Evolutionary conservation across 2,888 invertebrate species (phyloP).

Genomic region (Amaurobius ferox): DNA sequence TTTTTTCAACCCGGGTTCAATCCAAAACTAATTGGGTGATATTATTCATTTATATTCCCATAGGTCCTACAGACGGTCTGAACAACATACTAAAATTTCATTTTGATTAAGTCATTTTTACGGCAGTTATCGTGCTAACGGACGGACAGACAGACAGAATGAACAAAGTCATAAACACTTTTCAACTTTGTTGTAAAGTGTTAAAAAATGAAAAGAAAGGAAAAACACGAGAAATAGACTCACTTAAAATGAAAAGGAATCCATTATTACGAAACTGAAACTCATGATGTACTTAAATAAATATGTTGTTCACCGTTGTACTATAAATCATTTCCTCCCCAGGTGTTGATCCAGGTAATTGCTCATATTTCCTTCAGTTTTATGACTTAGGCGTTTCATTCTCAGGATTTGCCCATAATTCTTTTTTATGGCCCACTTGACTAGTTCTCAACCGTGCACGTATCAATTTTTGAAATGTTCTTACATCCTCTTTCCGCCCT

Average conservation of each 20-base stretch:
- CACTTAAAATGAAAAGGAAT: background rate
- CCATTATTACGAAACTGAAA: background rate
- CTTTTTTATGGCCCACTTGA: constrained; percentile 59
- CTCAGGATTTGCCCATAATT: constrained; percentile 52
- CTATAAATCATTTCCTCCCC: constrained; percentile 36
- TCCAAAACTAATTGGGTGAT: too few relatives aligned
- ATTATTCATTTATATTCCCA: too few relatives aligned
- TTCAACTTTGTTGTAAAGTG: too few relatives aligned
- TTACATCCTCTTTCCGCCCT: background rate
- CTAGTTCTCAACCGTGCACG: constrained; percentile 27
- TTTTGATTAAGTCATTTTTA: too few relatives aligned
- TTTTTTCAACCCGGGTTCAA: too few relatives aligned
- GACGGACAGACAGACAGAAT: too few relatives aligned
- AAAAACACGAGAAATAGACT: background rate
- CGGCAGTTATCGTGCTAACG: too few relatives aligned
- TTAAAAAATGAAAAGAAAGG: too few relatives aligned
- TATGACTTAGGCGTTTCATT: constrained; percentile 62
- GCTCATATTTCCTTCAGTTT: constrained; percentile 30
- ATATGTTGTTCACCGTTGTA: background rate
- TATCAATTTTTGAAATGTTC: constrained; percentile 41
- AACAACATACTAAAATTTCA: too few relatives aligned
- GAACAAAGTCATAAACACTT: too few relatives aligned
- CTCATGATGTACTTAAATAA: constrained; percentile 15
- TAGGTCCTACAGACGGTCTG: too few relatives aligned
- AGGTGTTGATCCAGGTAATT: constrained; percentile 61